These are phyloP conservation scores for Eublepharis macularius DNA, from an alignment of 2,113 vertebrate species.

Conservation along the genomic window DNA sequence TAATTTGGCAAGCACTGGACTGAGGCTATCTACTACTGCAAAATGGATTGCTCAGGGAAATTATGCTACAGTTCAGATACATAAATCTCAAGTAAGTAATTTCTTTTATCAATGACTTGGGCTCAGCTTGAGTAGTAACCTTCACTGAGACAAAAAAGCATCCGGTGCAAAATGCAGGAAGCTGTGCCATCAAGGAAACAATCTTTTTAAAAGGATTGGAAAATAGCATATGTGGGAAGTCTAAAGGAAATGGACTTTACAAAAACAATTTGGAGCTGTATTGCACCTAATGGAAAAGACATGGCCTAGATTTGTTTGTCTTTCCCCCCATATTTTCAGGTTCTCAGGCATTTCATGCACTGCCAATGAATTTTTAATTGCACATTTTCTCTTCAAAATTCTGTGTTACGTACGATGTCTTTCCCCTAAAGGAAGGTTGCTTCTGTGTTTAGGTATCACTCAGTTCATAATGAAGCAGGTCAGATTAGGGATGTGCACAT, in stretches of 20 bases:
- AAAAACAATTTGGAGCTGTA: neutral
- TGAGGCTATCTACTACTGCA: conserved; percentile 83
- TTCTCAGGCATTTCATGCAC: no score
- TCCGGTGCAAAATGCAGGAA: neutral
- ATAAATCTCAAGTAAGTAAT: conserved; percentile 87
- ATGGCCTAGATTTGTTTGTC: neutral
- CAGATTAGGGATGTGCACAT: no score
- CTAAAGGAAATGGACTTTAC: neutral
- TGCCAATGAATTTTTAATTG: no score
- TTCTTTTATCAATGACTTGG: conserved; percentile 7
- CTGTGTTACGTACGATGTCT: no score
- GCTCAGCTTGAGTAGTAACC: neutral
- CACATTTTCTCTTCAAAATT: neutral
- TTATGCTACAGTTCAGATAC: conserved; percentile 87
- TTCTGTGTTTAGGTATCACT: no score
- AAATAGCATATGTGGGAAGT: no score
- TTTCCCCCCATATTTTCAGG: no score
- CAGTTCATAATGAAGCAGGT: no score
- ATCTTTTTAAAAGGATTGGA: no score
- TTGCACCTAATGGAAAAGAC: neutral
- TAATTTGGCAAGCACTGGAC: conserved; percentile 89
- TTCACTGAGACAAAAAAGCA: neutral
- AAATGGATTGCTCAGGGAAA: conserved; percentile 93
- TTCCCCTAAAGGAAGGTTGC: no score
- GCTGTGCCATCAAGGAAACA: neutral